A percentile compares a stretch with the other conserved stretches of the same genome.
Conservation (phyloP, 2,888 invertebrate genomes). For the Habrosyne pyritoides region DNA sequence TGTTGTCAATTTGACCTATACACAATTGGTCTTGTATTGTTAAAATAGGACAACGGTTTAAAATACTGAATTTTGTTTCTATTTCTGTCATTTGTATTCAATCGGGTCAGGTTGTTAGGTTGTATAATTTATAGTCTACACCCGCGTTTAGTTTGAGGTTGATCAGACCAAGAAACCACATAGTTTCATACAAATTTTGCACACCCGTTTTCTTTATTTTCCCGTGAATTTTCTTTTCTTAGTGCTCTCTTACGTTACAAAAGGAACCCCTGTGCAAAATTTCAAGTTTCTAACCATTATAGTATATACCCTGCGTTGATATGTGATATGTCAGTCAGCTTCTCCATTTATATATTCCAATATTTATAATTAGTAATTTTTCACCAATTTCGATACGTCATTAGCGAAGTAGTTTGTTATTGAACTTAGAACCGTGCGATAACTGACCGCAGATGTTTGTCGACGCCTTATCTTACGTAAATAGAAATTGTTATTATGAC, state of each 20-base stretch:
- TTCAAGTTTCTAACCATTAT: too few relatives aligned
- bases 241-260: too few relatives aligned
- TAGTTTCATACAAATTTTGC: too few relatives aligned
- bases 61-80: too few relatives aligned
- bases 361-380: not conserved
- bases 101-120: not conserved
- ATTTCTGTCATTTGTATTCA: not conserved
- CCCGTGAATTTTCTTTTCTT: too few relatives aligned
- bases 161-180: too few relatives aligned
- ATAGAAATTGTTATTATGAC: slow-evolving; percentile 36
- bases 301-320: too few relatives aligned
- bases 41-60: not conserved
- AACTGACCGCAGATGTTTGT: slow-evolving; percentile 22
- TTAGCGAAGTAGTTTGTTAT: slow-evolving; percentile 22
- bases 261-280: too few relatives aligned
- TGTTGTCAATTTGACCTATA: slow-evolving; percentile 30
- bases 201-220: too few relatives aligned
- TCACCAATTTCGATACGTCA: not conserved
- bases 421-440: slow-evolving; percentile 38
- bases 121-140: not conserved
- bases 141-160: too few relatives aligned
- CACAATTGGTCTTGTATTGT: not conserved
- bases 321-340: too few relatives aligned
- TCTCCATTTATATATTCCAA: too few relatives aligned
- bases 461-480: slow-evolving; percentile 23